Percentiles rank a stretch among this genome's conserved stretches.
These are phyloP conservation scores for Elysia crispata DNA, from an alignment of 2,888 invertebrate species.

Conservation along the genomic window DNA sequence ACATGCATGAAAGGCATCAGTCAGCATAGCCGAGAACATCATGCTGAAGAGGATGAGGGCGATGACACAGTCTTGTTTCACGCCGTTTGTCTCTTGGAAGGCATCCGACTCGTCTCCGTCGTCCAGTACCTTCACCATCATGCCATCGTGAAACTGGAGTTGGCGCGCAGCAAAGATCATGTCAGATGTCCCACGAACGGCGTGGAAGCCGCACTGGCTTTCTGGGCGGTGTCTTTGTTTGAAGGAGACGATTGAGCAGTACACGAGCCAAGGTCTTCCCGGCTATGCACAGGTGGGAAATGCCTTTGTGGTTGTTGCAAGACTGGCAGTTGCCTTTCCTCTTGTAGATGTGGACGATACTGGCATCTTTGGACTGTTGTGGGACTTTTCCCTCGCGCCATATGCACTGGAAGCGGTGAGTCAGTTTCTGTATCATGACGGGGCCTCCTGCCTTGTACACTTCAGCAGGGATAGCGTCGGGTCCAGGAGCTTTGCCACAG, in stretches of 20 bases:
- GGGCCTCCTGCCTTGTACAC: too few species aligned
- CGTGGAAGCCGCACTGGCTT: conserved; percentile 34
- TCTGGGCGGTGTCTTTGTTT: conserved; percentile 17
- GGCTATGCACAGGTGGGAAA: conserved; percentile 45
- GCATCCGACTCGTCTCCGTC: too few species aligned
- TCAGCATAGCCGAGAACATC: too few species aligned
- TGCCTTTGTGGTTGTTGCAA: conserved; percentile 48
- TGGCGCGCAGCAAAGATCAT: conserved; percentile 40
- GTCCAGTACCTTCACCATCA: not conserved
- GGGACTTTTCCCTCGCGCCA: conserved; percentile 26
- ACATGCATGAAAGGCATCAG: not conserved
- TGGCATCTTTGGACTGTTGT: conserved; percentile 54
- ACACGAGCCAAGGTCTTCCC: conserved; percentile 49
- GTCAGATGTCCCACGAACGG: conserved; percentile 18
- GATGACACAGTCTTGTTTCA: too few species aligned
- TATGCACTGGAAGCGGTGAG: conserved; percentile 26
- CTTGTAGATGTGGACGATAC: conserved; percentile 44
- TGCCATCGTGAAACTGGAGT: conserved; percentile 41
- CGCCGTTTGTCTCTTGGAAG: too few species aligned
- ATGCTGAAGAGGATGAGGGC: too few species aligned
- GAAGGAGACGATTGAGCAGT: too few species aligned
- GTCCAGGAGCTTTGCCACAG: not conserved
- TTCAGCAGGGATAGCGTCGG: not conserved
- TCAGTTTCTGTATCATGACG: conserved; percentile 35
- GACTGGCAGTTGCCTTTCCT: conserved; percentile 30